Conservation (phyloP, 1,140 invertebrate species). For the Cephus cinctus region DNA sequence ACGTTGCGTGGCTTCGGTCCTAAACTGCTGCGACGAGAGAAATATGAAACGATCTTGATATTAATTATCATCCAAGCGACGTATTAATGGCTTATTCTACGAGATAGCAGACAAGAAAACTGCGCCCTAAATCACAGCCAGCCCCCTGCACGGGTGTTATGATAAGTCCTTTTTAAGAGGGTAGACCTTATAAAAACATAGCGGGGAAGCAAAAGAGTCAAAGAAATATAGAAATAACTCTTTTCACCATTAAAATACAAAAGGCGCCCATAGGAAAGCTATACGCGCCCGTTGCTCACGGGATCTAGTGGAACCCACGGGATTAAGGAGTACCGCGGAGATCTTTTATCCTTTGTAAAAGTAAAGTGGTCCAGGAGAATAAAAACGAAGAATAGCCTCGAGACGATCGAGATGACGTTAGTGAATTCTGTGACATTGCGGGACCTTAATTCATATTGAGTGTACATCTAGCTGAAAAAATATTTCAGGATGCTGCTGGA, state of each 20-base stretch:
- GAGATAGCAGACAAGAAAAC: slow-evolving; percentile 1
- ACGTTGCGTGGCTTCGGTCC: too few species aligned
- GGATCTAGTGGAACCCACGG: too few species aligned
- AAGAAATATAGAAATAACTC: not conserved
- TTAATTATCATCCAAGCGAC: slow-evolving; percentile 1
- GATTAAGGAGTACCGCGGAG: too few species aligned
- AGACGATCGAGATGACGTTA: too few species aligned
- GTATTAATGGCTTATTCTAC: slow-evolving; percentile 2
- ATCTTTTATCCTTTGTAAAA: too few species aligned
- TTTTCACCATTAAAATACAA: not conserved
- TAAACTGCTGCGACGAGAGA: not conserved
- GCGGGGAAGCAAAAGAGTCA: not conserved
- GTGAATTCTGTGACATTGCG: too few species aligned
- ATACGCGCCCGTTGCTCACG: too few species aligned
- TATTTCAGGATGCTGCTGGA: too few species aligned
- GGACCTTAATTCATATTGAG: too few species aligned
- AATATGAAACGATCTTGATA: slow-evolving; percentile 8
- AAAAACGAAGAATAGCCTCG: too few species aligned
- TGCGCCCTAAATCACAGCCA: slow-evolving; percentile 1
- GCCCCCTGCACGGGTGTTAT: not conserved
- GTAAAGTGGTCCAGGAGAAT: too few species aligned
- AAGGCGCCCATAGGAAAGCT: not conserved
- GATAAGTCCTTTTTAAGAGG: not conserved
- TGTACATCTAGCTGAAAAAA: too few species aligned
- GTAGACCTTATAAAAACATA: not conserved